Percentiles rank a stretch among this genome's conserved stretches.
These are phyloP conservation scores for Adela reaumurella DNA, from an alignment of 2,888 invertebrate species.

Conservation along the genomic window DNA sequence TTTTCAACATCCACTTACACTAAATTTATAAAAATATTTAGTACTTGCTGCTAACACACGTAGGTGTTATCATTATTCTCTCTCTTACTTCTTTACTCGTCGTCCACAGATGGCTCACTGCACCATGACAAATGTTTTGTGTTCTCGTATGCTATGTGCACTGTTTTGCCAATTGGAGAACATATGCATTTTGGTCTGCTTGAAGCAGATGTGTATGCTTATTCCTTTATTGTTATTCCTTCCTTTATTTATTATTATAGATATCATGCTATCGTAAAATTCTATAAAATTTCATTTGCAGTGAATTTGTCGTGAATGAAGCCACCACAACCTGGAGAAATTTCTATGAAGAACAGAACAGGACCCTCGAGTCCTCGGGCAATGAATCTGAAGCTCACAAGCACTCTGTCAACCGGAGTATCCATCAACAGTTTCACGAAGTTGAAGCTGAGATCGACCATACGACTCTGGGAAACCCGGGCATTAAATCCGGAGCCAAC, in stretches of 20 bases:
- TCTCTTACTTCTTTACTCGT: too few species aligned
- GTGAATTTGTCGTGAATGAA: constrained; percentile 42
- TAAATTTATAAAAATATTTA: too few species aligned
- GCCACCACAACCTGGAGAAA: constrained; percentile 47
- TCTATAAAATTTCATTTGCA: constrained; percentile 15
- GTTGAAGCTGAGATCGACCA: constrained; percentile 24
- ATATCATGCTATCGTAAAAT: background rate
- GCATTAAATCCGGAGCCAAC: background rate
- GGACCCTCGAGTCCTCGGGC: constrained; percentile 34
- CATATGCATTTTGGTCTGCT: too few species aligned
- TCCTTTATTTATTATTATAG: background rate
- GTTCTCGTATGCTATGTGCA: too few species aligned
- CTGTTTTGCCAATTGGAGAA: too few species aligned
- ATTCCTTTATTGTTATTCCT: background rate
- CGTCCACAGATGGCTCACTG: too few species aligned
- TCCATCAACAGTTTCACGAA: constrained; percentile 38
- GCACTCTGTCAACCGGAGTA: constrained; percentile 16
- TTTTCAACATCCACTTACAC: too few species aligned
- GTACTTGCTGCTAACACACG: too few species aligned
- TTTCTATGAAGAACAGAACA: constrained; percentile 44
- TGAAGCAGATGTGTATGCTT: too few species aligned
- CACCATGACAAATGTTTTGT: too few species aligned
- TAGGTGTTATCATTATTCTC: too few species aligned
- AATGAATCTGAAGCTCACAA: constrained; percentile 24
- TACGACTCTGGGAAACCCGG: background rate